A percentile compares a stretch with the other conserved stretches of the same genome.
These are phyloP conservation scores for Trilocha varians DNA, from an alignment of 2,888 invertebrate species.

Conservation along the genomic window DNA sequence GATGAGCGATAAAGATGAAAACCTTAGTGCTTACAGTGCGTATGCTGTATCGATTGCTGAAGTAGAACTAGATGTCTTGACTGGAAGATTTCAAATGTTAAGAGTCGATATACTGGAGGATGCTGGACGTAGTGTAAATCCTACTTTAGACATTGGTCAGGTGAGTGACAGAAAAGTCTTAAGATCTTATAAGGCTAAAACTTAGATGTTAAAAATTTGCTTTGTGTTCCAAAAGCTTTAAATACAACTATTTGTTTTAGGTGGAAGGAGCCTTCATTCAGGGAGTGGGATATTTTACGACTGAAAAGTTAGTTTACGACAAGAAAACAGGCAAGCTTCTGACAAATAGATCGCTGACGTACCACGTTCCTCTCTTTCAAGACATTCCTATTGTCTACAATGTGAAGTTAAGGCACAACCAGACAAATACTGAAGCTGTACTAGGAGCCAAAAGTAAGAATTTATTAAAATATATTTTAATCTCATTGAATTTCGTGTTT, in stretches of 20 bases:
- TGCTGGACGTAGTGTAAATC: slow-evolving; percentile 77
- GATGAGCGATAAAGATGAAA: slow-evolving; percentile 68
- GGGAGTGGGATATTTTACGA: slow-evolving; percentile 79
- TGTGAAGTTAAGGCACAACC: slow-evolving; percentile 74
- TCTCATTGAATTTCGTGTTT: too few relatives aligned
- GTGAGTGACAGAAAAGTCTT: slow-evolving; percentile 21
- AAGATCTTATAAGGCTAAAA: too few relatives aligned
- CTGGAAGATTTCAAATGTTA: slow-evolving; percentile 75
- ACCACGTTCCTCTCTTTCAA: slow-evolving; percentile 77
- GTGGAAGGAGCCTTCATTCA: slow-evolving; percentile 82
- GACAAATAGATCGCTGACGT: slow-evolving; percentile 80
- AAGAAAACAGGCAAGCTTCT: slow-evolving; percentile 74
- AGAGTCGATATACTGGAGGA: slow-evolving; percentile 80
- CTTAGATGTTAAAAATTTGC: too few relatives aligned
- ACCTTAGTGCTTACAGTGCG: slow-evolving; percentile 67
- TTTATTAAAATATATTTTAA: neutral
- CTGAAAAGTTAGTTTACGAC: slow-evolving; percentile 77
- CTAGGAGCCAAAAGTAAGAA: slow-evolving; percentile 77
- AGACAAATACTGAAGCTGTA: slow-evolving; percentile 76
- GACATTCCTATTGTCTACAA: slow-evolving; percentile 80
- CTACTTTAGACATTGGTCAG: slow-evolving; percentile 79
- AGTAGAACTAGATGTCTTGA: slow-evolving; percentile 79
- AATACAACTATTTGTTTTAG: slow-evolving; percentile 23
- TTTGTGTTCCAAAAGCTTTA: neutral
- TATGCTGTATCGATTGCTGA: slow-evolving; percentile 76